These are phyloP conservation scores for Philereme vetulata DNA, from an alignment of 2,888 invertebrate species.

Conservation along the genomic window DNA sequence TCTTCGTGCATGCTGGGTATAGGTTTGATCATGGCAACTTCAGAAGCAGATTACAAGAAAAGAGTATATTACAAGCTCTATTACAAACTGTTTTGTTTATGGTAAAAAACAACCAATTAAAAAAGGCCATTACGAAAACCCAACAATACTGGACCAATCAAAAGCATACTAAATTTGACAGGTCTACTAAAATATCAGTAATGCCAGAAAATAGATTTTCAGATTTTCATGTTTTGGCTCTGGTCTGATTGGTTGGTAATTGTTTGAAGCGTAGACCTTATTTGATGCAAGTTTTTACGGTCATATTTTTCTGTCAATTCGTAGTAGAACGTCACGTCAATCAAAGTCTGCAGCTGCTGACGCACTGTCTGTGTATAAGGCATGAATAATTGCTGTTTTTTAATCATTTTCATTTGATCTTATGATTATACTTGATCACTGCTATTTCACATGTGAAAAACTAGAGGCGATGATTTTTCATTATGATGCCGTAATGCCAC, in stretches of 20 bases:
- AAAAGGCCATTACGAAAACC: neutral
- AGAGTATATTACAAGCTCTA: neutral
- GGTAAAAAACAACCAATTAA: constrained; percentile 3
- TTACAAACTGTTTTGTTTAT: neutral
- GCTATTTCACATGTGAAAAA: too few relatives aligned
- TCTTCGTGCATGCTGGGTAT: neutral
- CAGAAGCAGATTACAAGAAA: neutral
- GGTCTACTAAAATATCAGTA: too few relatives aligned
- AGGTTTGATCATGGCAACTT: constrained; percentile 2
- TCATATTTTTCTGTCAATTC: too few relatives aligned
- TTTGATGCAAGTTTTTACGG: too few relatives aligned
- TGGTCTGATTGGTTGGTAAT: neutral
- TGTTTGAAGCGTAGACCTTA: neutral
- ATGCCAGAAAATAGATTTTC: neutral
- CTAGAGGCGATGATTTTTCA: too few relatives aligned
- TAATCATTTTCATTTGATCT: too few relatives aligned
- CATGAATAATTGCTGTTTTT: too few relatives aligned
- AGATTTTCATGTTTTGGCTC: neutral
- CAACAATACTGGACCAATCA: neutral
- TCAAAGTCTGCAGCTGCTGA: too few relatives aligned
- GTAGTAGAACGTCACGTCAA: too few relatives aligned
- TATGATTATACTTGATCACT: too few relatives aligned
- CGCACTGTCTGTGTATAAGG: too few relatives aligned
- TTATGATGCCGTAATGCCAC: too few relatives aligned
- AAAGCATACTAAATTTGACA: neutral